These are phyloP conservation scores for Meda fulgida DNA, from an alignment of 2,797 vertebrate genomes.

Conservation along the genomic window DNA sequence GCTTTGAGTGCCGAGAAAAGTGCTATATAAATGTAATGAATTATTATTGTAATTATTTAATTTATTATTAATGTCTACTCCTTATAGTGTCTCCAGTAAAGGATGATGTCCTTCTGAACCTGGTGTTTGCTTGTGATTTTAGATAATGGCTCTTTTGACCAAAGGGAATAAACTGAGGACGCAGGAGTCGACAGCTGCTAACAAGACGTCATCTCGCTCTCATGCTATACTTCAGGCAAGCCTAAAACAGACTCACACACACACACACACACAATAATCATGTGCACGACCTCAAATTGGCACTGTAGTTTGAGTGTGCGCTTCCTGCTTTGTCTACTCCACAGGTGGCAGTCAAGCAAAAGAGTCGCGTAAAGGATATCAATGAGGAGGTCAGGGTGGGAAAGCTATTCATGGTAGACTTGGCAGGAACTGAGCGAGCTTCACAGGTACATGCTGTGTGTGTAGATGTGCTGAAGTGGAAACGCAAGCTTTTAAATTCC, in stretches of 20 bases:
- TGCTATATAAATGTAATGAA: too few relatives aligned
- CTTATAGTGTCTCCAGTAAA: background rate
- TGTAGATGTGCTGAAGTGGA: background rate
- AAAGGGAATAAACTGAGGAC: slow-evolving; percentile 90
- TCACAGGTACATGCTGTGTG: slow-evolving; percentile 82
- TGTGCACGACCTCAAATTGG: slow-evolving; percentile 15
- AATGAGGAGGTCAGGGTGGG: slow-evolving; percentile 87
- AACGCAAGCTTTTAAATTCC: background rate
- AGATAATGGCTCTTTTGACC: slow-evolving; percentile 91
- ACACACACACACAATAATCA: background rate
- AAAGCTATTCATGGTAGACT: slow-evolving; percentile 93
- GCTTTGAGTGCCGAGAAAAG: too few relatives aligned
- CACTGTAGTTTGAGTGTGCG: background rate
- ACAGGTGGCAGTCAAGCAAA: slow-evolving; percentile 87
- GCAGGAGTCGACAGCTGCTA: slow-evolving; percentile 92
- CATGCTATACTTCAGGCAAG: slow-evolving; percentile 84
- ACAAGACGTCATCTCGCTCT: slow-evolving; percentile 89
- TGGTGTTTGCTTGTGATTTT: slow-evolving; percentile 32
- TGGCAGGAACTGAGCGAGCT: slow-evolving; percentile 90
- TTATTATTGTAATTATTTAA: too few relatives aligned
- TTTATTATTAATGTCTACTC: too few relatives aligned
- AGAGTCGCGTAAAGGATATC: slow-evolving; percentile 78
- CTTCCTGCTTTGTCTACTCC: slow-evolving; percentile 23
- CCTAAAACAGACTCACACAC: background rate
- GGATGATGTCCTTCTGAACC: background rate